Percentiles rank a stretch among this genome's conserved stretches.
These are phyloP conservation scores for Scolopax mira DNA, from an alignment of 2,113 vertebrate species.

Conservation along the genomic window DNA sequence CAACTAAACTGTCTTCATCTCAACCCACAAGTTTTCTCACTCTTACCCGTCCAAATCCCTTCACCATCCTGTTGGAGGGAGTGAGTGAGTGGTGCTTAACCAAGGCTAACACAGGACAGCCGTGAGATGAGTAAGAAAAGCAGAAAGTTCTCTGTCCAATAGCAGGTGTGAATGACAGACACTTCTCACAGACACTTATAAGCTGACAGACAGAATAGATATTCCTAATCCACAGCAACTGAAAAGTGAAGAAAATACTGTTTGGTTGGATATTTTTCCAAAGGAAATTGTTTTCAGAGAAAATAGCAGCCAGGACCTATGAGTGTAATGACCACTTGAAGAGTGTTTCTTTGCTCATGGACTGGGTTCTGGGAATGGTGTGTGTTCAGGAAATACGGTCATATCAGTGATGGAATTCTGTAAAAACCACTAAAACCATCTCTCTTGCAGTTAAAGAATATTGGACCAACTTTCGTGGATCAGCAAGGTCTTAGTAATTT, in stretches of 20 bases:
- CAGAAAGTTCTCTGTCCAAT: background rate
- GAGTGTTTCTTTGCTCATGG: background rate
- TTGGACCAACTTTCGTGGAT: background rate
- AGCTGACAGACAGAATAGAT: background rate
- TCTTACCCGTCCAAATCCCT: background rate
- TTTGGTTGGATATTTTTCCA: background rate
- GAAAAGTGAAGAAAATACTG: background rate
- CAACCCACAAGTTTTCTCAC: background rate
- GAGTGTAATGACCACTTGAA: background rate
- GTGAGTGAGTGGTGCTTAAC: rapidly evolving
- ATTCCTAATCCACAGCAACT: background rate
- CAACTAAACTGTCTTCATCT: background rate
- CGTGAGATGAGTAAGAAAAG: background rate
- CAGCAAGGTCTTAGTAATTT: background rate
- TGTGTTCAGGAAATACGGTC: background rate
- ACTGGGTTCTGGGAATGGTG: background rate
- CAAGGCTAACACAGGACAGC: background rate
- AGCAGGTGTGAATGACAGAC: background rate
- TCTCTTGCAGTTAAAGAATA: background rate
- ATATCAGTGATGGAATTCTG: background rate
- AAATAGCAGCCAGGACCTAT: background rate
- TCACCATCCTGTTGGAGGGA: background rate
- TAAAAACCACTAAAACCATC: background rate
- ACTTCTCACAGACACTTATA: background rate
- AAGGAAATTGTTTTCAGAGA: background rate